phyloP scores from a whole-genome alignment of 2,113 vertebrate species.

The Rhodinocichla rosea region DNA sequence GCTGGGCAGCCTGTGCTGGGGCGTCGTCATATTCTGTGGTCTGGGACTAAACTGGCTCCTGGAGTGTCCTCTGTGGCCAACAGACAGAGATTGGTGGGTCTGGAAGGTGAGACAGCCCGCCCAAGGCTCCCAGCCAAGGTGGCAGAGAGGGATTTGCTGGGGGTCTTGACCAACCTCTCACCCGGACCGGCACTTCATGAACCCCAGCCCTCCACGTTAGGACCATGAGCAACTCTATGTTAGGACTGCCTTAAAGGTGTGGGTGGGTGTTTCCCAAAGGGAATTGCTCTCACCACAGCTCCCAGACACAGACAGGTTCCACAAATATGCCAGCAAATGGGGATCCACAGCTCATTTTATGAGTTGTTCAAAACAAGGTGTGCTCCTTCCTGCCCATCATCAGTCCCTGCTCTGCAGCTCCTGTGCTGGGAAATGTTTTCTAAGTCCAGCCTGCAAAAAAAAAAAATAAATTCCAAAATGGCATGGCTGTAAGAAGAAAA shows the following conservation, averaged over 20 bases:
- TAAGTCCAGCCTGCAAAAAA: neutral
- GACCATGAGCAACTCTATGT: neutral
- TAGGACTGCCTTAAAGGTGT: neutral
- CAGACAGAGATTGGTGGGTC: neutral
- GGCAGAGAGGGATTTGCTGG: neutral
- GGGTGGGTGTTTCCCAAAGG: neutral
- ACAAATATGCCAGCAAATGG: neutral
- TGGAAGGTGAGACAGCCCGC: neutral
- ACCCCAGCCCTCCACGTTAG: neutral
- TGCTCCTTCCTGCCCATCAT: neutral
- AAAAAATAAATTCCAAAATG: neutral
- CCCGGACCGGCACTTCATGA: neutral
- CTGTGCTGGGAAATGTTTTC: neutral
- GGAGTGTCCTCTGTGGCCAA: neutral
- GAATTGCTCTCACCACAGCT: neutral
- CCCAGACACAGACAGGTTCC: neutral
- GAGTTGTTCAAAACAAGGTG: neutral
- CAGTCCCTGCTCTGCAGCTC: neutral
- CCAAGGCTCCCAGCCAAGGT: too few species aligned
- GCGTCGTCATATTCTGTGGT: neutral
- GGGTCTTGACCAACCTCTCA: neutral
- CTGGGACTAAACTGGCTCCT: neutral
- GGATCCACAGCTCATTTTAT: neutral
- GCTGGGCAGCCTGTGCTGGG: rapidly evolving
- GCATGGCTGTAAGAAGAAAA: neutral